These are phyloP conservation scores for Denticeps clupeoides DNA, from an alignment of 2,797 vertebrate species.

Conservation along the genomic window DNA sequence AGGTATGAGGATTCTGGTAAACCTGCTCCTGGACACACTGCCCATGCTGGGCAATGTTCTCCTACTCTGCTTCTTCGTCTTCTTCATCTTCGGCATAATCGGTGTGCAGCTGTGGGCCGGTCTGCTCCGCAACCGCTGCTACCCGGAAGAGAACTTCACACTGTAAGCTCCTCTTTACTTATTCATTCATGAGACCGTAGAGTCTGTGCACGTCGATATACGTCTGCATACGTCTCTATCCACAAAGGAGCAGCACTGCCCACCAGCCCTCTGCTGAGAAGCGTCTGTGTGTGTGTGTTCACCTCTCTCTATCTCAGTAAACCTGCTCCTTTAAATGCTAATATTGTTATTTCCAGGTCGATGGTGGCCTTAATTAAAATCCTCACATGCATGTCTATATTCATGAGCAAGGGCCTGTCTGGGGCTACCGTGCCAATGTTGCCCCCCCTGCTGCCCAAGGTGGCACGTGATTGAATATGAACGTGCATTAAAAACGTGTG, in stretches of 20 bases:
- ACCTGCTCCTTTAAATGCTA: conserved; percentile 16
- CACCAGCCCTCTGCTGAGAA: too few relatives aligned
- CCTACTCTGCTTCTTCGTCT: conserved; percentile 96
- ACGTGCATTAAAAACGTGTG: too few relatives aligned
- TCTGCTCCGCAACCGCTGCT: conserved; percentile 76
- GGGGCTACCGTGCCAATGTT: conserved; percentile 21
- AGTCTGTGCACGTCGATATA: background rate
- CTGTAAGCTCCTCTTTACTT: conserved; percentile 57
- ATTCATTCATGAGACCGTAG: background rate
- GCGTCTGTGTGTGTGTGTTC: too few relatives aligned
- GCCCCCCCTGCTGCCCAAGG: conserved; percentile 11
- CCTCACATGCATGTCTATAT: conserved; percentile 20
- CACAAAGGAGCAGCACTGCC: too few relatives aligned
- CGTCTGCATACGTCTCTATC: conserved; percentile 1
- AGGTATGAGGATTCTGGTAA: conserved; percentile 96
- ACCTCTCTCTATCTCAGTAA: too few relatives aligned
- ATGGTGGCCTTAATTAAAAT: conserved; percentile 27
- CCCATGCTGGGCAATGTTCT: conserved; percentile 97
- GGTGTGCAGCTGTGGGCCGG: conserved; percentile 97
- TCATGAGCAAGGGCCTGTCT: conserved; percentile 13
- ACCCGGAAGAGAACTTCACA: conserved; percentile 62
- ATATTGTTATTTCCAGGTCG: conserved; percentile 14
- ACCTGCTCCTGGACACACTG: conserved; percentile 89
- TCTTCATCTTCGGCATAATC: conserved; percentile 98
- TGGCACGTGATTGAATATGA: conserved; percentile 11